phyloP scores from a whole-genome alignment of 1,140 invertebrate genomes.

The Leguminivora glycinivorella region DNA sequence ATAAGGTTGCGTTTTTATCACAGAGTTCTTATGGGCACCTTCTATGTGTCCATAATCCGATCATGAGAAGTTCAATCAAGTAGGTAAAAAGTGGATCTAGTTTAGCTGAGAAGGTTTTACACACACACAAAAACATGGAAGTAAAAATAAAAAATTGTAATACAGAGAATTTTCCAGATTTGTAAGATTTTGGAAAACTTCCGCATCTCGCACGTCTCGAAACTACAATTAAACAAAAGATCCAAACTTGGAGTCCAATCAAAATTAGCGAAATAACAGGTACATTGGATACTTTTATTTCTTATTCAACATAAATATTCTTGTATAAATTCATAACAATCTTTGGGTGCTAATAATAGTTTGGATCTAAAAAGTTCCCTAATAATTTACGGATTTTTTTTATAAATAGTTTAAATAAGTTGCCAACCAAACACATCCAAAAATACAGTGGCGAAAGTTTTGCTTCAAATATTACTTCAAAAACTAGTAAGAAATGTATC shows the following conservation, averaged over 20 bases:
- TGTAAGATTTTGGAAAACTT: too few species aligned
- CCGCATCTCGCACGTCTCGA: not conserved
- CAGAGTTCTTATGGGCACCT: too few species aligned
- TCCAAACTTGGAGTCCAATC: constrained; percentile 65
- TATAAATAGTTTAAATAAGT: constrained; percentile 58
- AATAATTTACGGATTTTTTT: constrained; percentile 55
- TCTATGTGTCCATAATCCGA: too few species aligned
- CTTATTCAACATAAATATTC: constrained; percentile 78
- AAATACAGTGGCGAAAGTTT: constrained; percentile 53
- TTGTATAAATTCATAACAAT: constrained; percentile 79
- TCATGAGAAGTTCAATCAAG: too few species aligned
- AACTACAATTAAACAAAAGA: constrained; percentile 38
- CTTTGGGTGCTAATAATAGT: constrained; percentile 77
- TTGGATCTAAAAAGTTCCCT: constrained; percentile 67
- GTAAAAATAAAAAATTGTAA: too few species aligned
- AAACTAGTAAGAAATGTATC: constrained; percentile 26
- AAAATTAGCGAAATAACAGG: constrained; percentile 39
- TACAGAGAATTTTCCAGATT: too few species aligned
- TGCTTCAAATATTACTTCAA: constrained; percentile 20
- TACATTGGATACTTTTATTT: constrained; percentile 74
- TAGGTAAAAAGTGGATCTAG: too few species aligned
- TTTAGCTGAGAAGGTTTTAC: too few species aligned
- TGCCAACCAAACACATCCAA: constrained; percentile 47
- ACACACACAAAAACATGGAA: too few species aligned
- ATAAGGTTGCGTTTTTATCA: too few species aligned